phyloP scores from a whole-genome alignment of 2,113 vertebrate species.

The Illadopsis cleaveri region DNA sequence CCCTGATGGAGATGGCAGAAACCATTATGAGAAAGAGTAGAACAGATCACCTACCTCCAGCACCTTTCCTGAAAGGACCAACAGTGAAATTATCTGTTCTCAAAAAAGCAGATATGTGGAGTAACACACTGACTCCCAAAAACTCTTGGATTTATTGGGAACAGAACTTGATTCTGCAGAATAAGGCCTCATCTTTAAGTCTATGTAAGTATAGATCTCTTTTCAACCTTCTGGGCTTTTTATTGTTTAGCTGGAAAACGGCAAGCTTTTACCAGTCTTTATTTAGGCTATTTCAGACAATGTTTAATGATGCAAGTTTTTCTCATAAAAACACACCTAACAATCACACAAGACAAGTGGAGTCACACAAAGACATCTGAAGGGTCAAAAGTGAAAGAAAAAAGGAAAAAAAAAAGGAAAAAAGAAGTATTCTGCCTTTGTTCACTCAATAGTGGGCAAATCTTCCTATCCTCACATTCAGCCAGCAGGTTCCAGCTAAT shows the following conservation, averaged over 20 bases:
- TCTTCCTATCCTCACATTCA: background rate
- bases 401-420: too few relatives aligned
- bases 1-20: background rate
- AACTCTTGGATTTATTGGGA: background rate
- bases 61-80: background rate
- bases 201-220: background rate
- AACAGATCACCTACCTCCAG: background rate
- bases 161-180: background rate
- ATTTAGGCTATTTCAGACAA: background rate
- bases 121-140: background rate
- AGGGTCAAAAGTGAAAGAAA: background rate
- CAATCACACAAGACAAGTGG: background rate
- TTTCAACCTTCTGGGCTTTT: background rate
- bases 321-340: background rate
- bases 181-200: background rate
- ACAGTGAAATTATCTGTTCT: background rate
- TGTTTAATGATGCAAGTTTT: background rate
- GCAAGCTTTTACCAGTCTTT: background rate
- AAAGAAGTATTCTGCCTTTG: background rate
- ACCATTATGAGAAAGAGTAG: background rate
- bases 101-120: background rate
- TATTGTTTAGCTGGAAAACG: background rate
- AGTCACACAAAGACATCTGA: background rate
- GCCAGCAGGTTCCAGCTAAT: background rate
- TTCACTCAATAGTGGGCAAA: background rate